Conservation (phyloP, 2,888 invertebrate species). For the Drosophila fulvimacula region DNA sequence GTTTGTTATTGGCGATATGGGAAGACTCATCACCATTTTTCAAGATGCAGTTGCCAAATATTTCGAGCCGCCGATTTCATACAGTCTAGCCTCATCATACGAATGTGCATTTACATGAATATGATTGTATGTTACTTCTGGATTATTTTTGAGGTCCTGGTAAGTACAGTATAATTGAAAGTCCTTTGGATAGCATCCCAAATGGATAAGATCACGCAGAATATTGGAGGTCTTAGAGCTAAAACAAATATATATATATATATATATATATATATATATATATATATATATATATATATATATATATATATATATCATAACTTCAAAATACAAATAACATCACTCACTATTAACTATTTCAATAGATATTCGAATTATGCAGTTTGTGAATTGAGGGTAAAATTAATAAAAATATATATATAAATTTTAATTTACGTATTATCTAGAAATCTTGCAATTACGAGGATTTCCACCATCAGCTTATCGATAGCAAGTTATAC, state of each 20-base stretch:
- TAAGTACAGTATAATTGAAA: constrained; percentile 14
- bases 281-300: too few species aligned
- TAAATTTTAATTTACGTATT: neutral
- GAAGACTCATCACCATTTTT: neutral
- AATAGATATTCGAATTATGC: too few species aligned
- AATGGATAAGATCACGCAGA: too few species aligned
- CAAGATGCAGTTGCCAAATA: constrained; percentile 24
- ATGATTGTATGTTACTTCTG: constrained; percentile 88
- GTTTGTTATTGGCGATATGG: constrained; percentile 87
- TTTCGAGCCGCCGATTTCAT: constrained; percentile 85
- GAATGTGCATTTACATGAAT: constrained; percentile 88
- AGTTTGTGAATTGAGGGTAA: too few species aligned
- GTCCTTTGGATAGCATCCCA: neutral
- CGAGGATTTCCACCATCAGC: constrained; percentile 28
- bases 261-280: too few species aligned
- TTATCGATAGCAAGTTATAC: constrained; percentile 50
- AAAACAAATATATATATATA: too few species aligned
- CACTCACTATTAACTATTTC: too few species aligned
- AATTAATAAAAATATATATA: too few species aligned
- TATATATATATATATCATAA: too few species aligned
- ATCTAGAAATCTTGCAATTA: constrained; percentile 40
- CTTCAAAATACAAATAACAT: too few species aligned
- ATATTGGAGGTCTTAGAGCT: too few species aligned
- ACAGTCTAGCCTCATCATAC: constrained; percentile 87
- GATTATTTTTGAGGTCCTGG: constrained; percentile 69